phyloP scores from a whole-genome alignment of 2,888 invertebrate genomes.

The Polymixis lichenea region DNA sequence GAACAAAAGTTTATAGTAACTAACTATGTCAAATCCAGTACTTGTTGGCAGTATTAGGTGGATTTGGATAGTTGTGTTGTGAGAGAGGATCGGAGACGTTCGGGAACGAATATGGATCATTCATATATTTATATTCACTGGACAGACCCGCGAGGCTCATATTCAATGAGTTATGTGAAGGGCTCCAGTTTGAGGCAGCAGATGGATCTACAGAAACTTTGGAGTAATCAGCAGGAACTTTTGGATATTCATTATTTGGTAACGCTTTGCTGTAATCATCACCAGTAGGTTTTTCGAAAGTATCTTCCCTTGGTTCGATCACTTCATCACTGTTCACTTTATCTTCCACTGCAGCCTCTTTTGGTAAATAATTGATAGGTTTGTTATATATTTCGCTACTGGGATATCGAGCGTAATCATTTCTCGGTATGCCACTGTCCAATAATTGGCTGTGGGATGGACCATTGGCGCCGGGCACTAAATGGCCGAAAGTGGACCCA shows the following conservation, averaged over 20 bases:
- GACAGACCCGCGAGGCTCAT: slow-evolving; percentile 87
- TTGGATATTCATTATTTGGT: slow-evolving; percentile 90
- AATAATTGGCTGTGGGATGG: slow-evolving; percentile 88
- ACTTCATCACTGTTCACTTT: slow-evolving; percentile 84
- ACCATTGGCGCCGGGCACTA: slow-evolving; percentile 87
- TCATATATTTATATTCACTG: slow-evolving; percentile 89
- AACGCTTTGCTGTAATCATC: slow-evolving; percentile 85
- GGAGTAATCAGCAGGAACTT: slow-evolving; percentile 89
- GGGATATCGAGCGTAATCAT: slow-evolving; percentile 86
- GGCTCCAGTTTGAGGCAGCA: slow-evolving; percentile 89
- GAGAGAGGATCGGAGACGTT: slow-evolving; percentile 85
- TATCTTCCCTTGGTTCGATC: slow-evolving; percentile 85
- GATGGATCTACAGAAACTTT: slow-evolving; percentile 88
- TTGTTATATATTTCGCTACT: slow-evolving; percentile 85
- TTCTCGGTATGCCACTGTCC: slow-evolving; percentile 87
- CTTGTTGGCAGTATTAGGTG: slow-evolving; percentile 85
- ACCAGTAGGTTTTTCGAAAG: slow-evolving; percentile 80
- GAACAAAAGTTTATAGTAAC: slow-evolving; percentile 58
- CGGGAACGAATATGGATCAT: slow-evolving; percentile 88
- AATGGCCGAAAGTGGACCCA: slow-evolving; percentile 85
- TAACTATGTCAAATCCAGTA: slow-evolving; percentile 87
- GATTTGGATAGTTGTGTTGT: slow-evolving; percentile 87
- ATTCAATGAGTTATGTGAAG: slow-evolving; percentile 87
- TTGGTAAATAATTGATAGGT: slow-evolving; percentile 86
- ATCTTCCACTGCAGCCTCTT: slow-evolving; percentile 83